These are phyloP conservation scores for Conchocele bisecta DNA, from an alignment of 2,888 invertebrate genomes.

Conservation along the genomic window DNA sequence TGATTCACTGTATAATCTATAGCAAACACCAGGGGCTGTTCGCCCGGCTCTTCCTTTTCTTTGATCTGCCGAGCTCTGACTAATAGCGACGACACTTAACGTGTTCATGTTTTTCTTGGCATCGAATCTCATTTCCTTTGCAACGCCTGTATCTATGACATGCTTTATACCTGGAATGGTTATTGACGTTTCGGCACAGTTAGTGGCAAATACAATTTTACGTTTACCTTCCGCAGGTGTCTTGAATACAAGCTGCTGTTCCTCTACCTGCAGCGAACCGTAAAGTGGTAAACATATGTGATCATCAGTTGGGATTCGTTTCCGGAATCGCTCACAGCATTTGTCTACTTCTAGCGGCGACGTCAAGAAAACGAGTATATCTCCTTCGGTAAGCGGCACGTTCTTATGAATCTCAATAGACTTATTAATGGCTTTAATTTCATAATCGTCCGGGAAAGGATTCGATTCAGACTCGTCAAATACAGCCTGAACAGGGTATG, in stretches of 20 bases:
- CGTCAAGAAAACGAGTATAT: conserved; percentile 83
- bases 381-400: conserved; percentile 67
- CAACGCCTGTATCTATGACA: conserved; percentile 82
- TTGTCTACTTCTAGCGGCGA: conserved; percentile 78
- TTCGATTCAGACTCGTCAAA: conserved; percentile 42
- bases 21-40: conserved; percentile 80
- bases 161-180: conserved; percentile 82
- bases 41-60: conserved; percentile 83
- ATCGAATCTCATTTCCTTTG: conserved; percentile 81
- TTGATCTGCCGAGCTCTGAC: conserved; percentile 82
- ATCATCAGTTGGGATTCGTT: conserved; percentile 35
- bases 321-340: conserved; percentile 66
- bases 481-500: conserved; percentile 81
- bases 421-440: conserved; percentile 71
- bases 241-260: conserved; percentile 79
- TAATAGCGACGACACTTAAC: conserved; percentile 71
- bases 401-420: conserved; percentile 73
- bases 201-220: conserved; percentile 83
- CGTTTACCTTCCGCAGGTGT: conserved; percentile 61
- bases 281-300: conserved; percentile 72
- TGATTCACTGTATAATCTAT: conserved; percentile 78
- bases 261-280: conserved; percentile 77
- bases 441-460: conserved; percentile 59
- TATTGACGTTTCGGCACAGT: conserved; percentile 83
- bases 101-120: conserved; percentile 73